phyloP scores from a whole-genome alignment of 2,113 vertebrate genomes.

The Merops nubicus region DNA sequence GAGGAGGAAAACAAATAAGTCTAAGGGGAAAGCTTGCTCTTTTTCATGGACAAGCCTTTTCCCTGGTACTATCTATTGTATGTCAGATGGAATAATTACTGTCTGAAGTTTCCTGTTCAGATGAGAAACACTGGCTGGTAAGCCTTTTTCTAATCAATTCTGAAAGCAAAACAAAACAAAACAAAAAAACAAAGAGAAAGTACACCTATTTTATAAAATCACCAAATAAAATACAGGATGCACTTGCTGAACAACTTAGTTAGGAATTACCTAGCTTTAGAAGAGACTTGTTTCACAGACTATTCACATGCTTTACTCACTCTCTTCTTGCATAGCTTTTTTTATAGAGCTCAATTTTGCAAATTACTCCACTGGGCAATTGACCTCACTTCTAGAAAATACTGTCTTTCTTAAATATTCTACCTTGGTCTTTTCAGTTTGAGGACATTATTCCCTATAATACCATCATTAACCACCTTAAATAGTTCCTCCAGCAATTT shows the following conservation, averaged over 20 bases:
- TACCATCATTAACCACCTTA: conserved; percentile 45
- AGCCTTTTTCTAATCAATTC: neutral
- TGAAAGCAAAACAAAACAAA: too few species aligned
- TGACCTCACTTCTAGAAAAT: conserved; percentile 60
- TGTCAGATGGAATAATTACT: neutral
- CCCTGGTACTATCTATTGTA: neutral
- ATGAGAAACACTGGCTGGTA: neutral
- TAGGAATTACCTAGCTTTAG: neutral
- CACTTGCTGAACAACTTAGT: neutral
- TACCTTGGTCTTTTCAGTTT: conserved; percentile 52
- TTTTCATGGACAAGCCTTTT: neutral
- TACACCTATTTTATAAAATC: neutral
- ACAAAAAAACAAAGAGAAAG: fast-evolving
- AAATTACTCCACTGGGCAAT: conserved; percentile 45
- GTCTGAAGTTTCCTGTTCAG: neutral
- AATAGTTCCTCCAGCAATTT: conserved; percentile 63
- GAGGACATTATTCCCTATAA: conserved; percentile 55
- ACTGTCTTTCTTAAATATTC: conserved; percentile 53
- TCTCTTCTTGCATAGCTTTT: neutral
- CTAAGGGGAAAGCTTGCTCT: fast-evolving
- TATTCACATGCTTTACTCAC: conserved; percentile 26
- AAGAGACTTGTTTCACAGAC: neutral
- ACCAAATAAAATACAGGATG: neutral
- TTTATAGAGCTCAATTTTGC: conserved; percentile 49
- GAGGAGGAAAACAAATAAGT: neutral